Base-by-base conservation (phyloP, 2,888 invertebrate species). In the Anthoptus insignis region DNA sequence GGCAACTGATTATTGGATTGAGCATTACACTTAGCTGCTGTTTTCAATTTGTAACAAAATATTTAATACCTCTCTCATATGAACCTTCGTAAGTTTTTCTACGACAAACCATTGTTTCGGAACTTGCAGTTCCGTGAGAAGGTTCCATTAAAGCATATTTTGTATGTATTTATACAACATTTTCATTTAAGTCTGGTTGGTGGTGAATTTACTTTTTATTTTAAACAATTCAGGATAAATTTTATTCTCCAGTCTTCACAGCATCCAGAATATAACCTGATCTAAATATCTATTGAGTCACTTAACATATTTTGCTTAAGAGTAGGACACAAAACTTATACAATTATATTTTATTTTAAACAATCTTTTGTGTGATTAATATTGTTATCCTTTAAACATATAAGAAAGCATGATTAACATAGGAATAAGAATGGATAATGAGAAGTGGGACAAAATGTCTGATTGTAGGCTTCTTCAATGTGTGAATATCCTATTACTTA, bases 291-390 rank as follows among this genome's bases (percentile, higher is more conserved):
- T 19, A 5, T 42, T 42, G 42, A 19, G 7, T 21, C 3, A 11
- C 19, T 19, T 19, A 32, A 32, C 8, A 34, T 14, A 42, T 19
- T 42, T 42, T 42, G 42, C 42, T 19, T 42, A 19, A 19, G 42
- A 42, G 11, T 42, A 42, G 42, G 19, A 42, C 42, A 42, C 42
- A 42, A 42, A 42, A 42, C 19, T 19, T 42, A 42, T 42, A 42
- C 16, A 42, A 42, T 42, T 42, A 42, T 42, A 19, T 50, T 50
- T 50, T 50, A 50, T 50, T 29, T 29, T 24, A 50, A 50, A 24
- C 16, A 24, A 9, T 24, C 8, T 22, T 24, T 49, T 21, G 11
- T 49, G 1, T 22, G 5, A 13, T 49, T 49, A 21, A n/a, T 49
- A n/a, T n/a, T n/a, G n/a, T n/a, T n/a, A n/a, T n/a, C 9, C 8